Percentiles rank a stretch among this genome's conserved stretches.
Conservation (phyloP, 2,888 invertebrate species). For the Horisme vitalbata region DNA sequence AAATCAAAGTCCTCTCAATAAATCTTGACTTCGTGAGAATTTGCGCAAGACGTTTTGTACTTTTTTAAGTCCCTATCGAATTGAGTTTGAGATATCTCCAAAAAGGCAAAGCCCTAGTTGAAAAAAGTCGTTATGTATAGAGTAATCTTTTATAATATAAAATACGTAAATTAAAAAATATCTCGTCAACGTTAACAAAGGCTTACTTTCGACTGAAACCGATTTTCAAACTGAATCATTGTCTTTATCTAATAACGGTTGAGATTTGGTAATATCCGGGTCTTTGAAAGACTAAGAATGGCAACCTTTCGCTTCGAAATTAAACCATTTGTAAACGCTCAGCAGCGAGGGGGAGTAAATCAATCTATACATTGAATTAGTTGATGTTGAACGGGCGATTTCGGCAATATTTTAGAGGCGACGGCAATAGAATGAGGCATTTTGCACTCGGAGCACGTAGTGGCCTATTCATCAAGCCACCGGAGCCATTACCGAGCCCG, state of each 20-base stretch:
- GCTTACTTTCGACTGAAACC: constrained; percentile 33
- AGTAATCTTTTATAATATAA: too few relatives aligned
- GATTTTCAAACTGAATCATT: constrained; percentile 33
- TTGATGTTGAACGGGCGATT: constrained; percentile 74
- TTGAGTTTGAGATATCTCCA: too few relatives aligned
- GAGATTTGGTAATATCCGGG: constrained; percentile 48
- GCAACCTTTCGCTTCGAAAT: constrained; percentile 61
- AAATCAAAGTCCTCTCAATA: constrained; percentile 77
- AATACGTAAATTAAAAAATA: too few relatives aligned
- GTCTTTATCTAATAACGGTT: constrained; percentile 43
- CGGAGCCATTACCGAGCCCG: constrained; percentile 69
- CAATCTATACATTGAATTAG: constrained; percentile 78
- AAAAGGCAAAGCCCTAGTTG: too few relatives aligned
- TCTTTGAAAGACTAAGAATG: constrained; percentile 41
- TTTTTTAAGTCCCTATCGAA: constrained; percentile 43
- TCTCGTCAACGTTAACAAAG: constrained; percentile 17
- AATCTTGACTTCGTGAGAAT: constrained; percentile 68
- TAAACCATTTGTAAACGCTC: constrained; percentile 72
- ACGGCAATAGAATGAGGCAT: constrained; percentile 66
- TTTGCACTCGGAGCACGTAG: constrained; percentile 72
- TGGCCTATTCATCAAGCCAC: constrained; percentile 75
- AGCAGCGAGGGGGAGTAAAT: constrained; percentile 59
- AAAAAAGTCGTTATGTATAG: too few relatives aligned
- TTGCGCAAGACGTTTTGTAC: constrained; percentile 57
- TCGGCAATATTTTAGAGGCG: constrained; percentile 72